Conservation (phyloP, 2,888 invertebrate genomes). For the Limenitis camilla region DNA sequence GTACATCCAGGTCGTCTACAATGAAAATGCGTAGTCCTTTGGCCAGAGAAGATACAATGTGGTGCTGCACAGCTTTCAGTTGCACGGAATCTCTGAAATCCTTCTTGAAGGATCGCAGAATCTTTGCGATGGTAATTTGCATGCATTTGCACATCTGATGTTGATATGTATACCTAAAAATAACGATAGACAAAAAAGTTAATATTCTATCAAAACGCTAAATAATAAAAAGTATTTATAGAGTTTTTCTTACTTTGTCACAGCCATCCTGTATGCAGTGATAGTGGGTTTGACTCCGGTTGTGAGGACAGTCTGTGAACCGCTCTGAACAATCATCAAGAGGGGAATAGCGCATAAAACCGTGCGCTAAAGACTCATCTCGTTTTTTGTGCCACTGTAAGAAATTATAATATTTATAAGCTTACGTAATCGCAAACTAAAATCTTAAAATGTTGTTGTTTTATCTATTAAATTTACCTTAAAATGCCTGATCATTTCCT, state of each 20-base stretch:
- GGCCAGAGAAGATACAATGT: slow-evolving; percentile 93
- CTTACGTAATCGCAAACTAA: not conserved
- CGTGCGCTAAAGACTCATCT: slow-evolving; percentile 96
- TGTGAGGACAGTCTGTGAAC: slow-evolving; percentile 91
- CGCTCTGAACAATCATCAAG: slow-evolving; percentile 94
- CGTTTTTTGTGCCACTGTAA: slow-evolving; percentile 97
- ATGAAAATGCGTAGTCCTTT: slow-evolving; percentile 98
- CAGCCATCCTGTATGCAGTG: slow-evolving; percentile 96
- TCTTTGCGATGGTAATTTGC: slow-evolving; percentile 99
- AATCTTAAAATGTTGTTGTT: too few relatives aligned
- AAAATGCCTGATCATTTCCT: slow-evolving; percentile 98
- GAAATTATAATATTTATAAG: not conserved
- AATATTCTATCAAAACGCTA: not conserved
- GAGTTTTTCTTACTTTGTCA: slow-evolving; percentile 77
- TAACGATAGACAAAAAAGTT: not conserved
- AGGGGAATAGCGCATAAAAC: slow-evolving; percentile 95
- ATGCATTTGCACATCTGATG: slow-evolving; percentile 99
- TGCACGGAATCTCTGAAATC: slow-evolving; percentile 96
- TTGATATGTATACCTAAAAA: slow-evolving; percentile 91
- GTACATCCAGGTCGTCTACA: slow-evolving; percentile 93
- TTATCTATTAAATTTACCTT: slow-evolving; percentile 59
- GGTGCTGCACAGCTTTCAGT: slow-evolving; percentile 96
- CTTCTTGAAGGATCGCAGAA: slow-evolving; percentile 97
- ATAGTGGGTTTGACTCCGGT: slow-evolving; percentile 95
- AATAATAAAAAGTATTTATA: not conserved